Base-by-base conservation (phyloP, 2,113 vertebrate genomes). In the Notechis scutatus region DNA sequence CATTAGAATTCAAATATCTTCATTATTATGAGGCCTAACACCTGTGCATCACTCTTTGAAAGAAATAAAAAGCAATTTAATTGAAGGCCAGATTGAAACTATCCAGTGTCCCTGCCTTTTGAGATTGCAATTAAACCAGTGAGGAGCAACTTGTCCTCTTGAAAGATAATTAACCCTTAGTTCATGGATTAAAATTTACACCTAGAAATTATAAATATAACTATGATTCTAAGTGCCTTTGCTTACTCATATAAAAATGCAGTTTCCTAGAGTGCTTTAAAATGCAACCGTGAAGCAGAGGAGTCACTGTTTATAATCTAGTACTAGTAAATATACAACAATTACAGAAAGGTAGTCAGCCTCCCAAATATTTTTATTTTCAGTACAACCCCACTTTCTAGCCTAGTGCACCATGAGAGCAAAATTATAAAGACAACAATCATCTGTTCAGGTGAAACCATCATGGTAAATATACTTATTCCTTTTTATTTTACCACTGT, bases 151-250 rank as follows among this genome's bases (percentile, higher is more conserved):
- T 93, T 94, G 64, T 96, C 96, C 81, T 94, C 94, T 94, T 95
- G 93, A 95, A 97, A 96, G 92, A 91, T 1, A 96, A 94, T 93
- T 96, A 96, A 97, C 96, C 92, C 95, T 94, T 95, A 93, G 94
- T 94, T 88, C 94, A 96, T 92, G 93, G 12, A 74, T 86, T 12
- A 91, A 87, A 91, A 95, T 93, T 96, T 95, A 97, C 89, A 96
- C 88, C 93, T 92, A 96, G 95, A 97, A 97, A 96, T 95, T 96
- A 96, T 94, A 96, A 97, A 95, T 39, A 94, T 92, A 88, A 95
- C 96, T 95, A 55, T 96, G 96, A 96, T 94, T 94, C 94, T 95
- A 94, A 92, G 54, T 90, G 94, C 92, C 52, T 90, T 64, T 29
- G 93, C 96, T 95, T 96, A 90, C 23, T n/a, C 92, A 94, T 69